Conservation (phyloP, 2,797 vertebrate genomes). For the Aulostomus chinensis region DNA sequence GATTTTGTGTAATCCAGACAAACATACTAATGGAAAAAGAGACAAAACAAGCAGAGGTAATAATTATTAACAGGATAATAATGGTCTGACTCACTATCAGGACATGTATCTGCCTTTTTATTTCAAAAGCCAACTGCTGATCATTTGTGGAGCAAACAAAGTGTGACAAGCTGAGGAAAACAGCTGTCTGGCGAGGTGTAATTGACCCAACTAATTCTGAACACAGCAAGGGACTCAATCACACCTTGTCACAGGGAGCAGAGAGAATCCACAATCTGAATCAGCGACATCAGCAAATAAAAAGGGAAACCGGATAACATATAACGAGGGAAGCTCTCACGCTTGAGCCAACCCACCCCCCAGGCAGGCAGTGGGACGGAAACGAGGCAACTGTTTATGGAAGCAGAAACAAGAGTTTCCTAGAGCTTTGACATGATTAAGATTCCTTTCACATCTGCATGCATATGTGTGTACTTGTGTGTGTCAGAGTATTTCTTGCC, state of each 20-base stretch:
- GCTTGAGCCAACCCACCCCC: conserved; percentile 36
- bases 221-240: conserved; percentile 34
- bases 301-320: conserved; percentile 36
- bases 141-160: conserved; percentile 49
- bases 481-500: conserved; percentile 9
- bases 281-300: conserved; percentile 57
- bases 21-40: too few relatives aligned
- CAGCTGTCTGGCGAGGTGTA: conserved; percentile 47
- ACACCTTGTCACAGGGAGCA: conserved; percentile 49
- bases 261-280: conserved; percentile 42
- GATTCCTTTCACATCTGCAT: conserved; percentile 52
- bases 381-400: conserved; percentile 66
- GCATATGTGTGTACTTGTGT: conserved; percentile 23
- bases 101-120: conserved; percentile 20
- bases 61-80: not conserved
- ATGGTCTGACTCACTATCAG: conserved; percentile 28
- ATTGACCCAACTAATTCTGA: conserved; percentile 48
- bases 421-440: conserved; percentile 46
- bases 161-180: conserved; percentile 31
- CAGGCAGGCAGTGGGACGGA: conserved; percentile 63
- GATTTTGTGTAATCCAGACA: too few relatives aligned
- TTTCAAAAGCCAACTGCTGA: conserved; percentile 31
- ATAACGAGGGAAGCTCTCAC: conserved; percentile 48
- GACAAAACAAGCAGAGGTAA: not conserved
- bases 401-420: conserved; percentile 59